A percentile compares a stretch with the other conserved stretches of the same genome.
Conservation (phyloP, 2,797 vertebrate genomes). For the Nasua narica region DNA sequence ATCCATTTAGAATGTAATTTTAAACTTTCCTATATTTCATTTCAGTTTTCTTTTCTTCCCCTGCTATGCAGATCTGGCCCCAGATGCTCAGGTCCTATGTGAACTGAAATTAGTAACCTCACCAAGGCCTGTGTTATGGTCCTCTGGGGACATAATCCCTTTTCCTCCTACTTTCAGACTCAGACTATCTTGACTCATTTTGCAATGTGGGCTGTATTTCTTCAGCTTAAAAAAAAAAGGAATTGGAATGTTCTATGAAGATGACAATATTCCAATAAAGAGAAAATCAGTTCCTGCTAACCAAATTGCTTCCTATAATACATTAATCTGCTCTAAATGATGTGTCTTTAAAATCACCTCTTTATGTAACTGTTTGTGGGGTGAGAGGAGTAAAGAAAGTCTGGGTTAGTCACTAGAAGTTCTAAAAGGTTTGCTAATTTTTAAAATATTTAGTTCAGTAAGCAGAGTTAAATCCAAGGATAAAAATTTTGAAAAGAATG, state of each 20-base stretch:
- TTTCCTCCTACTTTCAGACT: not conserved
- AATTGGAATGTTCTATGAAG: not conserved
- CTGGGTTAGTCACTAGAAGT: not conserved
- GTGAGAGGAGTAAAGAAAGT: not conserved
- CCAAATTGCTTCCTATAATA: not conserved
- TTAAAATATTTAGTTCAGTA: constrained; percentile 9
- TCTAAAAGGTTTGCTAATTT: not conserved
- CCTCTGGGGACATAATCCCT: not conserved
- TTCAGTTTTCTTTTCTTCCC: not conserved
- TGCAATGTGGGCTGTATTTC: not conserved
- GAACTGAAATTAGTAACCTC: not conserved
- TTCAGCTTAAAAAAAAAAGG: not conserved
- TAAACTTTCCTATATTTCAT: not conserved
- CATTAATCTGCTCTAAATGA: constrained; percentile 6
- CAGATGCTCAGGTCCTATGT: not conserved
- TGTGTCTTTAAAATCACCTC: not conserved
- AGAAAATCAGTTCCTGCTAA: not conserved
- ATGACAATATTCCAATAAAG: not conserved
- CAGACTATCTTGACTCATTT: not conserved
- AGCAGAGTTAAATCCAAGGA: not conserved
- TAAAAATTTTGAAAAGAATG: not conserved
- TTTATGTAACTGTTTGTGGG: not conserved
- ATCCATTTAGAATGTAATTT: not conserved
- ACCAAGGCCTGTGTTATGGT: not conserved
- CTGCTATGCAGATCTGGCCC: not conserved